Conservation (phyloP, 2,888 invertebrate genomes). For the Dichetophora obliterata region DNA sequence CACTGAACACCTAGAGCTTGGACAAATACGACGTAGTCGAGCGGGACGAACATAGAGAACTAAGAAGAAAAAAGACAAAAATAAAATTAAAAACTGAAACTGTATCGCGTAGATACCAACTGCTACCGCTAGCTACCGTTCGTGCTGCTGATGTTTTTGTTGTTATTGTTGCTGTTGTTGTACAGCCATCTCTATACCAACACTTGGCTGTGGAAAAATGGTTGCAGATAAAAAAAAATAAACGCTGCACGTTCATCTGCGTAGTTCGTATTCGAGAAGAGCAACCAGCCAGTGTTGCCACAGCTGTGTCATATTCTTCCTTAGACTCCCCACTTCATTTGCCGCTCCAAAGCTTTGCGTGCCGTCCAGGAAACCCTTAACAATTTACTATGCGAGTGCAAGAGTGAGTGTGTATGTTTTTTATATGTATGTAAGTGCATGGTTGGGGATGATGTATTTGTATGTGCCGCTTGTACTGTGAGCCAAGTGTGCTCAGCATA, state of each 20-base stretch:
- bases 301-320: constrained; percentile 46
- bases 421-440: neutral
- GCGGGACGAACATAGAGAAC: constrained; percentile 20
- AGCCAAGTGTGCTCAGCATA: constrained; percentile 39
- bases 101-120: constrained; percentile 48
- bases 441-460: neutral
- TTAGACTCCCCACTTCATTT: constrained; percentile 32
- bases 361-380: neutral
- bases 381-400: neutral
- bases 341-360: neutral
- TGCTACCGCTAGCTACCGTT: constrained; percentile 38
- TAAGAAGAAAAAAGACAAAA: constrained; percentile 27
- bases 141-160: constrained; percentile 4
- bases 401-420: neutral
- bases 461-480: neutral
- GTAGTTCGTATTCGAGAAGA: constrained; percentile 20
- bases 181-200: no score
- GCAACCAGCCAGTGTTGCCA: constrained; percentile 33
- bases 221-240: neutral
- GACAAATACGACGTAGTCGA: neutral
- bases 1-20: constrained; percentile 36
- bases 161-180: constrained; percentile 12
- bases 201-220: neutral
- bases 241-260: constrained; percentile 37
- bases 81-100: constrained; percentile 48